Evolutionary conservation across 2,888 invertebrate genomes (phyloP).

Genomic region (Venusia cambrica): DNA sequence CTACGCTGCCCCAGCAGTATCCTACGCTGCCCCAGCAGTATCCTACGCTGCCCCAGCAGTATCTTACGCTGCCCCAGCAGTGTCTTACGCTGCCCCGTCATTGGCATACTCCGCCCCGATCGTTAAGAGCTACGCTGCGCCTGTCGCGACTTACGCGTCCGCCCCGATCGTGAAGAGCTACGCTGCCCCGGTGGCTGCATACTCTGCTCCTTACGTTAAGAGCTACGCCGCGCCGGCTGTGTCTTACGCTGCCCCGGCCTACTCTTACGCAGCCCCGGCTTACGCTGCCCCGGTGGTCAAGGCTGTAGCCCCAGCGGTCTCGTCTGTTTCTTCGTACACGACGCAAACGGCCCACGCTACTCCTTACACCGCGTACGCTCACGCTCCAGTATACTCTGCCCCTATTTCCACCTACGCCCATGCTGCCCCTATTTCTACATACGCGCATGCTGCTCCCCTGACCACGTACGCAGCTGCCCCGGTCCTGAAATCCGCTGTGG

Average conservation of each 20-base stretch:
- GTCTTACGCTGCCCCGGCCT: slow-evolving; percentile 42
- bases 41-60: no score
- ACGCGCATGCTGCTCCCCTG: slow-evolving; percentile 40
- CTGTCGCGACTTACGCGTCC: slow-evolving; percentile 37
- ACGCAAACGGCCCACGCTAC: slow-evolving; percentile 37
- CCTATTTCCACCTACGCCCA: slow-evolving; percentile 50
- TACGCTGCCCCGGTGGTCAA: slow-evolving; percentile 40
- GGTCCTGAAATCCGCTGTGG: slow-evolving; percentile 60
- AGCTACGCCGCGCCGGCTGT: slow-evolving; percentile 32
- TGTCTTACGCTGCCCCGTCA: slow-evolving; percentile 33
- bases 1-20: slow-evolving; percentile 21
- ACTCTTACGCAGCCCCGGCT: slow-evolving; percentile 43
- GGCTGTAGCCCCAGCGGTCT: slow-evolving; percentile 43
- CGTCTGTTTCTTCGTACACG: slow-evolving; percentile 36
- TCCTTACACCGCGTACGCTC: slow-evolving; percentile 43
- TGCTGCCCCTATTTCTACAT: slow-evolving; percentile 47
- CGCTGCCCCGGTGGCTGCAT: slow-evolving; percentile 42
- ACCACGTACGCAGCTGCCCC: slow-evolving; percentile 46
- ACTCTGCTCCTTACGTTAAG: slow-evolving; percentile 44
- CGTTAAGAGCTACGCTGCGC: slow-evolving; percentile 34
- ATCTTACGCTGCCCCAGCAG: slow-evolving; percentile 64
- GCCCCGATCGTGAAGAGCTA: slow-evolving; percentile 38
- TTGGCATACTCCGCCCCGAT: slow-evolving; percentile 21
- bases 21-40: slow-evolving; percentile 32
- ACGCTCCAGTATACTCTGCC: slow-evolving; percentile 34